Percentiles rank a stretch among this genome's conserved stretches.
These are phyloP conservation scores for Coturnix japonica DNA, from an alignment of 2,113 vertebrate genomes.

Conservation along the genomic window DNA sequence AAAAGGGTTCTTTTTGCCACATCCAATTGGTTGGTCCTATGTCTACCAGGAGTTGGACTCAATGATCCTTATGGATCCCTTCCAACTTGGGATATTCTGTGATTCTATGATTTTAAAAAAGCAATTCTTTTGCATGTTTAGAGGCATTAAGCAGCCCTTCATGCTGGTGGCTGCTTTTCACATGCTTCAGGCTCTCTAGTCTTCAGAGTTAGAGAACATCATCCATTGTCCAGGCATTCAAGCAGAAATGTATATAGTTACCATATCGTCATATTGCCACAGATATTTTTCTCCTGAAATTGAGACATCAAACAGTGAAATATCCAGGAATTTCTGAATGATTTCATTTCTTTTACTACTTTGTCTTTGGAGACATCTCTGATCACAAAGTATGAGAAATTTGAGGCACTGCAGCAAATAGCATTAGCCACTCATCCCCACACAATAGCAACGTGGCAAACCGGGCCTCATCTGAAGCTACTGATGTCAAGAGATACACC, in stretches of 20 bases:
- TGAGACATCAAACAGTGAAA: background rate
- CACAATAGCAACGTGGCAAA: background rate
- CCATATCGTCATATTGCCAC: background rate
- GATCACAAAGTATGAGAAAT: background rate
- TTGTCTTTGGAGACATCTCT: background rate
- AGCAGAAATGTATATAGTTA: background rate
- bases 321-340: background rate
- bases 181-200: slow-evolving; percentile 38
- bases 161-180: slow-evolving; percentile 5
- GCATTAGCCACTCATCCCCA: background rate
- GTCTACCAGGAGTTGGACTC: no score
- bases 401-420: background rate
- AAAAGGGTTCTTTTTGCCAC: background rate
- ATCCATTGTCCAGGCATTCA: background rate
- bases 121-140: background rate
- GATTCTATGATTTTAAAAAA: background rate
- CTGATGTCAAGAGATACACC: background rate
- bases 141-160: slow-evolving; percentile 21
- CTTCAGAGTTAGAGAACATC: background rate
- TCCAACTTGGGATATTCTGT: no score
- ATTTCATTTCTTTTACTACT: background rate
- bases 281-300: background rate
- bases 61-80: no score
- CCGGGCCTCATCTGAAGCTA: background rate
- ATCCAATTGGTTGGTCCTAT: no score